Evolutionary conservation across 2,888 invertebrate genomes (phyloP), one percentile per base, ranked within the genome.

Genomic region (Athalia cordata): DNA sequence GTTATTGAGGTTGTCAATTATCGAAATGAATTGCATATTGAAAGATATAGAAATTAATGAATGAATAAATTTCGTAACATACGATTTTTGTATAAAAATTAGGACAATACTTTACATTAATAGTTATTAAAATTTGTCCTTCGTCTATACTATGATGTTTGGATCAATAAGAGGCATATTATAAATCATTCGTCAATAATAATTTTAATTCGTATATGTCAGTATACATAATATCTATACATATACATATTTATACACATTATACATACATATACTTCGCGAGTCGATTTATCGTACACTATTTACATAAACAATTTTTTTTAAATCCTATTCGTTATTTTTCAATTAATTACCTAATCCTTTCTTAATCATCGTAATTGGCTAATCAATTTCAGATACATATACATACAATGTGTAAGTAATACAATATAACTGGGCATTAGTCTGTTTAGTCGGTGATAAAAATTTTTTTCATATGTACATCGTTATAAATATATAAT

Each of bases 241-340:
- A 65, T 65, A 43, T 45, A 7, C 45, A 65, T 45, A 45, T 65
- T 7, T 43, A 65, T 65, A 8, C 5, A 11, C 45, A 9, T 4
- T 72, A 72, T 52, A 72, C 45, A 72, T 52, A 72, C 45, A 72
- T 68, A 68, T 68, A 66, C 59, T 72, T 72, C 47, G 45, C 57
- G 47, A 59, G 59, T 75, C 49, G 61, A 75, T 75, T 75, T 75
- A 62, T 62, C 62, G 61, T 64, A 75, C 75, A 75, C 49, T 75
- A 75, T 75, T 75, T 75, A 75, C 75, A 75, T 52, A 52, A 75
- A 64, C 57, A 59, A 29, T 29, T 29, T 29, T 29, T 64, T 15
- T 50, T 64, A 11, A 61, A 62, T 62, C 62, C 50, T 64, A 11
- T 62, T 15, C 29, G 29, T 29, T 29, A 29, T 29, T 29, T 29